Evolutionary conservation across 2,113 vertebrate species (phyloP), one percentile per base, ranked within the genome.

Genomic region (Butastur rufipennis): DNA sequence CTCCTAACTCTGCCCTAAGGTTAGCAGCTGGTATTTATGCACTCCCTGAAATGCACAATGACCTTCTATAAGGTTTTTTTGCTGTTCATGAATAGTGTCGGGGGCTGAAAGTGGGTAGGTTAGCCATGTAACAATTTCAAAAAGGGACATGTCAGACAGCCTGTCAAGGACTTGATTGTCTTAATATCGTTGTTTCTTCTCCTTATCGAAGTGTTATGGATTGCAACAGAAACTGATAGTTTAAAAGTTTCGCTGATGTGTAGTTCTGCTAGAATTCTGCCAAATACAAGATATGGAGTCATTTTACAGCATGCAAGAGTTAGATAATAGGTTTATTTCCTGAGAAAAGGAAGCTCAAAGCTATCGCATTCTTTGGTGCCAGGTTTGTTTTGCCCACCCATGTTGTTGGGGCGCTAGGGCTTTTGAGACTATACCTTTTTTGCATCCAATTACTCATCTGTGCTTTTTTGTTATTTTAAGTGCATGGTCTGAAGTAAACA

Each of bases 41-140:
- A 2, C 13, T 34, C 12, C 20, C 36, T 8, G 6, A 29, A 17
- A 0, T 4, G 29, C 22, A 8, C 31, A 38, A 2, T 1, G 42
- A 25, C 27, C 58, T 63, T 36, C 18, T 70, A 0, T 3, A 14
- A 71, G 25, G 1, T 6, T 88, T 78, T 78, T 31, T 40, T 32
- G 11, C 23, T 2, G 0, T 2, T 50, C 19, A 17, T 0, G 3
- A 36, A 14, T 7, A 2, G 7, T 12, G 6, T 5, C n/a, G 29
- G 47, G 62, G 70, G 36, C 16, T 36, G 55, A 4, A 42, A 55
- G 48, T 0, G 17, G 11, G 1, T 5, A 38, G 82, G 32, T 40
- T 21, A 43, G 3, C 7, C 3, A 34, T 4, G 13, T n/a, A 3
- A 31, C 17, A 2, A 2, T 13, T 16, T 48, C 43, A 6, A 1